A percentile compares a stretch with the other conserved stretches of the same genome.
Conservation (phyloP, 2,888 invertebrate genomes). For the Epistrophella euchroma region DNA sequence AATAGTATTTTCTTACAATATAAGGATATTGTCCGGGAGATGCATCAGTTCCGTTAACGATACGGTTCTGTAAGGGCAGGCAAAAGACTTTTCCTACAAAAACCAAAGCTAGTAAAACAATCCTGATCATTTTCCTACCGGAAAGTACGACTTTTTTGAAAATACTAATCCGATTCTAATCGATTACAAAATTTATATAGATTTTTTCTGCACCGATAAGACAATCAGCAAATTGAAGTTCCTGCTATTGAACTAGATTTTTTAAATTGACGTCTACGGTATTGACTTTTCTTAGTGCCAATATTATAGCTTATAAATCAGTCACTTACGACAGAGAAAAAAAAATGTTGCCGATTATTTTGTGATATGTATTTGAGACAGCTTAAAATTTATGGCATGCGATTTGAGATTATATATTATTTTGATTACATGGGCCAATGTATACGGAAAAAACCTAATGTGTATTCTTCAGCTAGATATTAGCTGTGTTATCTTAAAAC, state of each 20-base stretch:
- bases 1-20: constrained; percentile 77
- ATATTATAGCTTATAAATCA: constrained; percentile 18
- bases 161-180: constrained; percentile 12
- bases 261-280: not conserved
- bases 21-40: constrained; percentile 79
- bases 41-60: constrained; percentile 81
- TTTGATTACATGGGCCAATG: not conserved
- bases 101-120: constrained; percentile 18
- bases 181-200: constrained; percentile 5
- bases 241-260: constrained; percentile 18
- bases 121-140: not conserved
- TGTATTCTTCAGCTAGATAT: not conserved
- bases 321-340: not conserved
- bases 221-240: constrained; percentile 1
- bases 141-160: not conserved
- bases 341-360: not conserved
- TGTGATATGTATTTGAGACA: constrained; percentile 4
- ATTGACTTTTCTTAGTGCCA: not conserved
- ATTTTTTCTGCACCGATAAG: not conserved
- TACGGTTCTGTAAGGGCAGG: constrained; percentile 77
- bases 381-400: not conserved
- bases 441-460: not conserved
- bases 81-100: constrained; percentile 65
- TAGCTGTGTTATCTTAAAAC: not conserved
- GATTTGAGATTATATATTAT: not conserved